Conservation (phyloP, 2,888 invertebrate species). For the Loripinus fragilis region DNA sequence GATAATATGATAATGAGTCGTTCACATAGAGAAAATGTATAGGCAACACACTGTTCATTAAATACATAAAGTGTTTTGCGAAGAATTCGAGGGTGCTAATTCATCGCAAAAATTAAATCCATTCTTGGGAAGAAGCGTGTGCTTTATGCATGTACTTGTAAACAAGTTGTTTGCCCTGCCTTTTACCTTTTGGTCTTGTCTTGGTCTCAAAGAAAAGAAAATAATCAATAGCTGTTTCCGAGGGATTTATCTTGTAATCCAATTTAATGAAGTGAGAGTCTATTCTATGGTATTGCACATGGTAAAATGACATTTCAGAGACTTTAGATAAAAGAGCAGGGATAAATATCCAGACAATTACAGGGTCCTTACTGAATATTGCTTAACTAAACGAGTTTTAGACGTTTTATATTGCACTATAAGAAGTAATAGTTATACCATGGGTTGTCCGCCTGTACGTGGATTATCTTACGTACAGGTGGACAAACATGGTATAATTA, state of each 20-base stretch:
- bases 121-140: too few species aligned
- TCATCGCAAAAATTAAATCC: too few species aligned
- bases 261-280: slow-evolving; percentile 11
- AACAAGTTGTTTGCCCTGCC: background rate
- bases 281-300: background rate
- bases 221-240: background rate
- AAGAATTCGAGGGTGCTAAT: too few species aligned
- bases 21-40: too few species aligned
- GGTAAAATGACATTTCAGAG: slow-evolving; percentile 12
- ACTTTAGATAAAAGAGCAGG: background rate
- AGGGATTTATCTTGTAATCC: slow-evolving; percentile 19
- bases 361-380: background rate
- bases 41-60: too few species aligned
- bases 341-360: background rate
- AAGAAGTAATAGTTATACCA: too few species aligned
- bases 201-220: background rate
- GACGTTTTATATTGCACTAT: background rate
- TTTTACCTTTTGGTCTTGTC: background rate
- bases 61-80: too few species aligned
- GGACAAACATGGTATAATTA: too few species aligned
- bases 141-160: too few species aligned
- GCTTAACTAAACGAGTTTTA: background rate
- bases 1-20: too few species aligned
- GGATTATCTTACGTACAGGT: too few species aligned
- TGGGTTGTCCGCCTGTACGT: too few species aligned